Evolutionary conservation across 2,888 invertebrate species (phyloP).

Genomic region (Brachycybe producta): DNA sequence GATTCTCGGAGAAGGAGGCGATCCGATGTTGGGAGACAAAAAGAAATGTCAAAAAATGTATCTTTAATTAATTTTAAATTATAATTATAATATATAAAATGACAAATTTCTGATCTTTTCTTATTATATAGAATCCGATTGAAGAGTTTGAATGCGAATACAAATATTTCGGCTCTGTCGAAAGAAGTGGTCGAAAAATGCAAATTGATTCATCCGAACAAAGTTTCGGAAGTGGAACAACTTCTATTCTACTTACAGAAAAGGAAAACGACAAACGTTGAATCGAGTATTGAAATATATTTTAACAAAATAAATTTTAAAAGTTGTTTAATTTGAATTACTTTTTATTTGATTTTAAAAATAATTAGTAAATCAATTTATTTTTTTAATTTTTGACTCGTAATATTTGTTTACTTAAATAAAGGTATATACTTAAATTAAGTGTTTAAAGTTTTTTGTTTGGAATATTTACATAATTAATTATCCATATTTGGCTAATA

Average conservation of each 20-base stretch:
- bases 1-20: conserved; percentile 64
- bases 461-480: too few relatives aligned
- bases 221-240: conserved; percentile 72
- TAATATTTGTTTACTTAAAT: background rate
- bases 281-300: conserved; percentile 1
- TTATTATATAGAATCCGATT: conserved; percentile 49
- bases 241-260: conserved; percentile 74
- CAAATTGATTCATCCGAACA: conserved; percentile 66
- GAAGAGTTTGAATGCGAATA: conserved; percentile 61
- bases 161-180: conserved; percentile 64
- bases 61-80: conserved; percentile 20
- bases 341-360: background rate
- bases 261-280: conserved; percentile 42
- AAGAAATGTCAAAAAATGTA: conserved; percentile 49
- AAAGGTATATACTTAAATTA: too few relatives aligned
- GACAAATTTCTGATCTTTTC: conserved; percentile 1
- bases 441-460: too few relatives aligned
- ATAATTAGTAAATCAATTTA: conserved; percentile 9
- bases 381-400: too few relatives aligned
- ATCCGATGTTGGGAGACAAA: conserved; percentile 66
- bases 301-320: background rate
- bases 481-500: too few relatives aligned
- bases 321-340: background rate
- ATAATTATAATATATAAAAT: background rate
- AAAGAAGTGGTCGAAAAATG: conserved; percentile 75